Evolutionary conservation across 2,113 vertebrate species (phyloP).

Genomic region (Nerophis ophidion): DNA sequence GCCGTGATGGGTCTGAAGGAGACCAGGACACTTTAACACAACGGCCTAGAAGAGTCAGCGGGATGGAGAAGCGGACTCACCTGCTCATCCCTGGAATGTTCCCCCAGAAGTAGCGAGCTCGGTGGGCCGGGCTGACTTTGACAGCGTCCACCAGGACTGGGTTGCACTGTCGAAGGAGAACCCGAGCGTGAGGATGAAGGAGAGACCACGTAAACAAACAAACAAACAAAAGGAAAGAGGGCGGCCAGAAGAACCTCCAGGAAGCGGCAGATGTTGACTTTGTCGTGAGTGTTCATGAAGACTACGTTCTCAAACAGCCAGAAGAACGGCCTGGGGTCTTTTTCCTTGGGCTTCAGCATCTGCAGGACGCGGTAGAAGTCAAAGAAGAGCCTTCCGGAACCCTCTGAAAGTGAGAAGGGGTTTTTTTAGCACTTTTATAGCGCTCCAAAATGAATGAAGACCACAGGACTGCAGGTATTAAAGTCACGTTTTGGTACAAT

Average conservation of each 20-base stretch:
- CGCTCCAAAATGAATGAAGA: too few species aligned
- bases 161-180: constrained; percentile 76
- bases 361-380: constrained; percentile 88
- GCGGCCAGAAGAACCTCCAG: constrained; percentile 76
- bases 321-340: constrained; percentile 85
- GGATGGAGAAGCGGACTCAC: constrained; percentile 47
- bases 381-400: constrained; percentile 88
- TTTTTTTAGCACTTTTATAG: too few species aligned
- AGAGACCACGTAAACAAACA: not conserved
- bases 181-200: too few species aligned
- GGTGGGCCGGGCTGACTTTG: constrained; percentile 85
- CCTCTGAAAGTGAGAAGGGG: constrained; percentile 68
- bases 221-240: too few species aligned
- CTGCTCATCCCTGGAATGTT: constrained; percentile 95
- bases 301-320: constrained; percentile 95
- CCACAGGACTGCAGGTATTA: too few species aligned
- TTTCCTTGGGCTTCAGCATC: constrained; percentile 80
- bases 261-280: constrained; percentile 87
- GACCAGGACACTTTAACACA: not conserved
- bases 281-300: constrained; percentile 84
- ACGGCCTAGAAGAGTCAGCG: too few species aligned
- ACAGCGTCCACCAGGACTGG: constrained; percentile 89
- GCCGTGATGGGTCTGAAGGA: constrained; percentile 74
- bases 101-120: constrained; percentile 91
- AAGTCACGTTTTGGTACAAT: too few species aligned